Evolutionary conservation across 2,797 vertebrate species (phyloP).

Genomic region (Sebastes oblongus): DNA sequence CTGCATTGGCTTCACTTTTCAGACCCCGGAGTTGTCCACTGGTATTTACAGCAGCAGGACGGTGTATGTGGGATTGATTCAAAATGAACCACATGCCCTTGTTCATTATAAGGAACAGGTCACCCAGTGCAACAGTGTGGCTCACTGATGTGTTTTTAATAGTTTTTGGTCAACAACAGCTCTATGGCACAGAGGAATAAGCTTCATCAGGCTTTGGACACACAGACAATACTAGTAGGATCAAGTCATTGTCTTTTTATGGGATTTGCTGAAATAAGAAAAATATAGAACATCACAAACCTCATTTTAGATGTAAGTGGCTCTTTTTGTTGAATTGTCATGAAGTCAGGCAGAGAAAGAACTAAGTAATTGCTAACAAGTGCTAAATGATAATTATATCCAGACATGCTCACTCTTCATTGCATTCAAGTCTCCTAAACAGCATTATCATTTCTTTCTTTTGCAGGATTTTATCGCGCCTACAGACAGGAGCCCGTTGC

Average conservation of each 20-base stretch:
- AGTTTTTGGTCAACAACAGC: neutral
- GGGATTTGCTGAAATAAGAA: neutral
- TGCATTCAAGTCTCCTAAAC: neutral
- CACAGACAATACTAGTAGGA: neutral
- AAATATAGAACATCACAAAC: neutral
- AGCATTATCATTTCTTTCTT: constrained; percentile 6
- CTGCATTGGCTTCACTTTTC: no score
- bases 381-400: neutral
- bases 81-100: no score
- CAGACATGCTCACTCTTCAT: neutral
- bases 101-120: no score
- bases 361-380: neutral
- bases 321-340: neutral
- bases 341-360: neutral
- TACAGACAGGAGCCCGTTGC: constrained; percentile 94
- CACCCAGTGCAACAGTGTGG: no score
- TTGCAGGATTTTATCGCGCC: constrained; percentile 91
- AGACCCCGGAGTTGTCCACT: no score
- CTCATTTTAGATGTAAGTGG: neutral
- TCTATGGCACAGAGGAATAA: neutral
- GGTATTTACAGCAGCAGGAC: no score
- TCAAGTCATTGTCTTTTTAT: neutral
- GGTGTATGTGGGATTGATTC: no score
- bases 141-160: no score
- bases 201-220: neutral